phyloP scores from a whole-genome alignment of 2,797 vertebrate species.

The Picus viridis region DNA sequence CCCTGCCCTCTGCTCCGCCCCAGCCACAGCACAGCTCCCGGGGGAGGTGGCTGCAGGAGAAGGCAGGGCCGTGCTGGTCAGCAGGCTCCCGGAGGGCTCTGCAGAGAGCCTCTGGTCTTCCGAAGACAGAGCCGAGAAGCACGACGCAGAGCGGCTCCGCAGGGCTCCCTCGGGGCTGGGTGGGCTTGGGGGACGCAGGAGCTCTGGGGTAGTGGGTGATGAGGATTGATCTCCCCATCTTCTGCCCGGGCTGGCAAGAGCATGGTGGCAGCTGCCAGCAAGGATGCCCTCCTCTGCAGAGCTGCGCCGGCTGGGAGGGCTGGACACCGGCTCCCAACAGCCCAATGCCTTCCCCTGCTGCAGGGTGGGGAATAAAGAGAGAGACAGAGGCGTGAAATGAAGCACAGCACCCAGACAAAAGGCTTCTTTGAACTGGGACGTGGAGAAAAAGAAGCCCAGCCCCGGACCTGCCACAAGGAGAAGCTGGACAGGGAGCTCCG shows the following conservation, averaged over 20 bases:
- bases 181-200: neutral
- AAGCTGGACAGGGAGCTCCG: neutral
- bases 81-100: slow-evolving; percentile 49
- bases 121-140: slow-evolving; percentile 53
- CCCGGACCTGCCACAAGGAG: neutral
- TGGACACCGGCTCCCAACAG: neutral
- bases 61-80: slow-evolving; percentile 46
- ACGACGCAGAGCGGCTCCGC: slow-evolving; percentile 29
- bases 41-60: neutral
- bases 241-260: neutral
- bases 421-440: neutral
- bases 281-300: slow-evolving; percentile 24
- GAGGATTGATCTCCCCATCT: neutral
- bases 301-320: neutral
- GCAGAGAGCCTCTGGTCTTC: slow-evolving; percentile 57
- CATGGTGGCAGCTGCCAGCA: neutral
- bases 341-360: slow-evolving; percentile 33
- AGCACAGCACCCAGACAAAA: neutral
- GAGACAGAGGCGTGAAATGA: neutral
- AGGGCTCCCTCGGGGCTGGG: neutral
- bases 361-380: neutral
- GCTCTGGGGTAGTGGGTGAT: neutral
- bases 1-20: neutral
- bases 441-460: neutral
- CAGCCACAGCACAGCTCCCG: neutral